Conservation (phyloP, 2,888 invertebrate genomes). For the Temnothorax ravouxi region DNA sequence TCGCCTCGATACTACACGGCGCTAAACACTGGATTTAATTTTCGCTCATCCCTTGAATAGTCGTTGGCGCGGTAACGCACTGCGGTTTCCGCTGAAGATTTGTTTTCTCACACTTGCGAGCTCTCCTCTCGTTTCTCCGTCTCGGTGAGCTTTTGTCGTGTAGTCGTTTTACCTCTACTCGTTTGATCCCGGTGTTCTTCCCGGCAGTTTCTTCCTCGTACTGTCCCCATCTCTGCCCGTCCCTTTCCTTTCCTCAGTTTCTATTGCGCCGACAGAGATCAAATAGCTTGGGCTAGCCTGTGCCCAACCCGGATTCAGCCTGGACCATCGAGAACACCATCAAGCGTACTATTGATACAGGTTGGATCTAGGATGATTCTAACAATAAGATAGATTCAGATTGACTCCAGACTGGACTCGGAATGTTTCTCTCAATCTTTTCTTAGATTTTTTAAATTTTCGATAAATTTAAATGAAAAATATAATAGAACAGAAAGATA, state of each 20-base stretch:
- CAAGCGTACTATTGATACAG: not conserved
- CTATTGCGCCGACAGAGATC: slow-evolving; percentile 26
- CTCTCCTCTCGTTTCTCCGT: slow-evolving; percentile 44
- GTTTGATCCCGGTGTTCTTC: slow-evolving; percentile 33
- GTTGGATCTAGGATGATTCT: not conserved
- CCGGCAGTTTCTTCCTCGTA: slow-evolving; percentile 1
- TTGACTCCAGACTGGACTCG: not conserved
- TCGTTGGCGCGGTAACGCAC: slow-evolving; percentile 51
- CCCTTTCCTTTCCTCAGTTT: not conserved
- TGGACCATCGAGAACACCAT: not conserved
- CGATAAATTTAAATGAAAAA: not conserved
- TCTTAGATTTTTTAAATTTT: not conserved
- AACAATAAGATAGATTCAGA: not conserved
- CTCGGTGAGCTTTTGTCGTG: slow-evolving; percentile 48
- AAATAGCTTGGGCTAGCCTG: slow-evolving; percentile 3
- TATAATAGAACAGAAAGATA: not conserved
- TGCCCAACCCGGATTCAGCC: not conserved
- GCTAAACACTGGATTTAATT: slow-evolving; percentile 63
- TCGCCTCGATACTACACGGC: not conserved
- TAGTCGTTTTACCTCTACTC: slow-evolving; percentile 41
- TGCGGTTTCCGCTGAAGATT: slow-evolving; percentile 60
- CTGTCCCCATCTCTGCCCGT: not conserved
- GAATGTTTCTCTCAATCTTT: not conserved
- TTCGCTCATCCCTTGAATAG: slow-evolving; percentile 60
- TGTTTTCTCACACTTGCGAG: slow-evolving; percentile 47